Evolutionary conservation across 2,888 invertebrate genomes (phyloP), one percentile per base, ranked within the genome.

Genomic region (Tineola bisselliella): DNA sequence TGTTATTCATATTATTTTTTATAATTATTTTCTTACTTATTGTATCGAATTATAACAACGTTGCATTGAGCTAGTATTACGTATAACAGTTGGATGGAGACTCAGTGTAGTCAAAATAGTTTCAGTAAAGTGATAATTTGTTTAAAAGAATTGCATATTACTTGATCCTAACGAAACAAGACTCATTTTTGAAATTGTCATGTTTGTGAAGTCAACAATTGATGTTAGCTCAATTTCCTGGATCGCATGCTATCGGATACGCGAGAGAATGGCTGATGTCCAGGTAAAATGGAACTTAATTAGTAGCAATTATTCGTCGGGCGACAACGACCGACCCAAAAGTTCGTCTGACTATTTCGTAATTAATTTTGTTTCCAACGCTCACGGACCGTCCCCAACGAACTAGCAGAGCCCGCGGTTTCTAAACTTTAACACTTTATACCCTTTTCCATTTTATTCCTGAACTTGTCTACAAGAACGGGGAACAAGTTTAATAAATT

Each of bases 241-340:
- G n/a, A 48, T 8, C 13, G 15, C 48, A 15, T 48, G 17, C 15
- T 43, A 43, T 43, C n/a, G 15, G 17, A 48, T 48, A 48, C 15
- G 15, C 15, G n/a, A 38, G 48, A 48, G 48, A 48, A 48, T 15
- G 8, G 15, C 17, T 33, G 17, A 33, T 19, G 58, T 58, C 33
- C 76, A 77, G 77, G 77, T 79, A 71, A 75, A 72, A 58, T 72
- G 73, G 71, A 79, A 81, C 81, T 80, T 81, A 80, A 82, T 83
- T 83, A 83, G 77, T 78, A 77, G 77, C 83, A 81, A 80, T 83
- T 82, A 83, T 77, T 76, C 75, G 73, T 68, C 75, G 74, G 71
- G 69, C 73, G 77, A 72, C 75, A 71, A 75, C 73, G 72, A 70
- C 69, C 72, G 73, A 79, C 80, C 60, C 78, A 70, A 79, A 82